Percentiles rank a stretch among this genome's conserved stretches.
Conservation (phyloP, 1,140 invertebrate species). For the Drosophila ercepeae region DNA sequence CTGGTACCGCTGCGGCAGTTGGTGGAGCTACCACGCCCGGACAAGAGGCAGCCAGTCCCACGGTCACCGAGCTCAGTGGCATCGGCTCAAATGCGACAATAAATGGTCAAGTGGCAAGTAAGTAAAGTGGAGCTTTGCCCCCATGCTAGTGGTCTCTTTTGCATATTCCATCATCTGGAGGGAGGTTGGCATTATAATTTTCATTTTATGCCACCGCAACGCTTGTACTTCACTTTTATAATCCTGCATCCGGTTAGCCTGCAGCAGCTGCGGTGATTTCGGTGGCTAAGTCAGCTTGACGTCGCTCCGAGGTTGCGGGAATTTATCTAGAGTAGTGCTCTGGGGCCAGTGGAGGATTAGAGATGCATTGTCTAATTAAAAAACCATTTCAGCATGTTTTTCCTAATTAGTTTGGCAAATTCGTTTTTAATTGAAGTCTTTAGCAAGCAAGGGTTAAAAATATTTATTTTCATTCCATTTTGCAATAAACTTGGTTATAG, state of each 20-base stretch:
- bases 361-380: conserved; percentile 16
- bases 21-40: conserved; percentile 34
- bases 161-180: conserved; percentile 44
- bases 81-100: conserved; percentile 78
- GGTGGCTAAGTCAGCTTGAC: conserved; percentile 21
- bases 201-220: conserved; percentile 30
- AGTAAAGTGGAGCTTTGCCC: conserved; percentile 82
- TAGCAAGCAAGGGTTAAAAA: neutral
- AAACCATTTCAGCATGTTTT: neutral
- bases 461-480: too few species aligned
- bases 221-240: conserved; percentile 12
- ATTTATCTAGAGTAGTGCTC: conserved; percentile 3
- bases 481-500: too few species aligned
- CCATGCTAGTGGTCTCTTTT: conserved; percentile 22
- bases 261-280: conserved; percentile 32
- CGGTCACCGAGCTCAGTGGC: conserved; percentile 52
- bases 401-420: neutral
- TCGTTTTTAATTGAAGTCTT: neutral
- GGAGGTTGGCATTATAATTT: conserved; percentile 45
- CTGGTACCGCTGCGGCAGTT: conserved; percentile 20
- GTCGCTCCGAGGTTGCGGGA: conserved; percentile 19
- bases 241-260: conserved; percentile 22
- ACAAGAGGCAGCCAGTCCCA: conserved; percentile 55
- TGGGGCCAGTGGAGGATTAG: neutral
- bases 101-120: conserved; percentile 87